Base-by-base conservation (phyloP, 2,888 invertebrate genomes). In the Eristalis pertinax region DNA sequence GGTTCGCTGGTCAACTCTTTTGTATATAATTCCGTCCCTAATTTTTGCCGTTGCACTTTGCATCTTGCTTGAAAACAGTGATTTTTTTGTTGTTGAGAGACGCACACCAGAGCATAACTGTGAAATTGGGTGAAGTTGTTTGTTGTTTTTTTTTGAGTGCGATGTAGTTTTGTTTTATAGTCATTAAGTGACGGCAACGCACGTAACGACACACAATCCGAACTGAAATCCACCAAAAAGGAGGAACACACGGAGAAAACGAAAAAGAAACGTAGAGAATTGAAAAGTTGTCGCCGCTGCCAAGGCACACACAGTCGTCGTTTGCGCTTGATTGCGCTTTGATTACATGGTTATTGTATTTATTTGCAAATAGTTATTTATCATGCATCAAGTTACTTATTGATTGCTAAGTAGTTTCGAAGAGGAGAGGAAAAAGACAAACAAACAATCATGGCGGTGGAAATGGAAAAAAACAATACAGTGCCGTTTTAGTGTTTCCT, bases 1-100 rank as follows among this genome's bases (percentile, higher is more conserved):
- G 63, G 80, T 87, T 87, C 87, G 87, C 60, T 79, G 24, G 26
- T 60, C 72, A 83, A 87, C 87, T 87, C 83, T 87, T 87, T 87
- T 79, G 72, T 79, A 10, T 5, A 29, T 4, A 0, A 29, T 26
- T 26, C 5, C 4, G 4, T 29, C 29, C 5, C 4, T 29, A 4
- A 63, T 73, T 75, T 32, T 32, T 32, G 8, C 1, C 10, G 19
- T 13, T 68, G 41, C 29, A 19, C 65, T 56, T 26, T 41, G n/a
- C 62, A 5, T 29, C 29, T 29, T 10, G 32, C 10, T 32, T 32
- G 1, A n/a, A 50, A 19, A 50, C 68, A 72, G 84, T 79, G 83
- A 78, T 65, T 79, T 58, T 68, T 26, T 32, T 24, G 19, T 58
- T 68, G 35, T 32, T 24, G 19, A 22, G 11, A 38, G 11, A 24